Evolutionary conservation across 1,140 invertebrate genomes (phyloP).

Genomic region (Globodera rostochiensis): DNA sequence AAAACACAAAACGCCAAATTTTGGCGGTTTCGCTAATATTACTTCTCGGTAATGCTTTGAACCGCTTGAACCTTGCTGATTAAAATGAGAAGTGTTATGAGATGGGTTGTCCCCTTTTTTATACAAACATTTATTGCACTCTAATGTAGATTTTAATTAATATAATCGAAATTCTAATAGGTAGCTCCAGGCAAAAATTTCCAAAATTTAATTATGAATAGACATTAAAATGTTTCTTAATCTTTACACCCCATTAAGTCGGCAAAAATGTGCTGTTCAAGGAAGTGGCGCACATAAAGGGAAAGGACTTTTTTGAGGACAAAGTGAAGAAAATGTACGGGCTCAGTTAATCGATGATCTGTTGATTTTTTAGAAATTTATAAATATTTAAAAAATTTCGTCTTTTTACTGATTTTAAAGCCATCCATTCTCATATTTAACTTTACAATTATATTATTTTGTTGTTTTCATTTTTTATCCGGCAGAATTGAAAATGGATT

Average conservation of each 20-base stretch:
- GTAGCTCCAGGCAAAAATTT: no score
- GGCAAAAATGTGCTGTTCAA: conserved; percentile 61
- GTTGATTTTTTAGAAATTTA: not conserved
- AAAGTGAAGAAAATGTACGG: conserved; percentile 47
- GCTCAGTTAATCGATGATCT: conserved; percentile 1
- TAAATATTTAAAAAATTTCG: conserved; percentile 17
- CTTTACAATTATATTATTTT: no score
- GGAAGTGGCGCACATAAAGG: conserved; percentile 57
- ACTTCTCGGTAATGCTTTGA: no score
- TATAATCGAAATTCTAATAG: no score
- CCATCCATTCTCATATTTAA: conserved; percentile 5
- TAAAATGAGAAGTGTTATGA: no score
- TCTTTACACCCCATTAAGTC: conserved; percentile 51
- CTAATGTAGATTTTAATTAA: no score
- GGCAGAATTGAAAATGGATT: not conserved
- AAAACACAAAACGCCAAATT: no score
- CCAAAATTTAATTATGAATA: no score
- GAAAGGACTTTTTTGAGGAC: conserved; percentile 54
- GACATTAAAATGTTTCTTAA: conserved; percentile 14
- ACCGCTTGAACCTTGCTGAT: no score
- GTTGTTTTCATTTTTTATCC: not conserved
- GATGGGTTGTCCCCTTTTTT: conserved; percentile 1
- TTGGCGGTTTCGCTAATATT: no score
- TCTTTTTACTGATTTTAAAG: conserved; percentile 23
- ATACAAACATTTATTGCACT: not conserved